Evolutionary conservation across 2,888 invertebrate genomes (phyloP).

Genomic region (Chrysopilus asiliformis): DNA sequence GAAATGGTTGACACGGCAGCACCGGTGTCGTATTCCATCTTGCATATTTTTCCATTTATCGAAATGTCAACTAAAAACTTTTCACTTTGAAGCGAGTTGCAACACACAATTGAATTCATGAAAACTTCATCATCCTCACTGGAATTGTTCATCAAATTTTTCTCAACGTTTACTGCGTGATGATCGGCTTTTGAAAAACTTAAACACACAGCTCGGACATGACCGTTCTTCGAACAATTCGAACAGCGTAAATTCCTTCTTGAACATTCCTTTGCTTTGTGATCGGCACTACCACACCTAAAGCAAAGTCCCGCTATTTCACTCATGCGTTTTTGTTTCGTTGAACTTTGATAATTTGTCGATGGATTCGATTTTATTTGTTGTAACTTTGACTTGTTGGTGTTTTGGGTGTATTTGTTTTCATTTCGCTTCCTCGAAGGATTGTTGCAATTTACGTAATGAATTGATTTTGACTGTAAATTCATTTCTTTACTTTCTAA

Average conservation of each 20-base stretch:
- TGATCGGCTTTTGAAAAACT: no score
- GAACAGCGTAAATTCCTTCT: conserved; percentile 4
- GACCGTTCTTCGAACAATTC: conserved; percentile 4
- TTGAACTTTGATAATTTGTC: background rate
- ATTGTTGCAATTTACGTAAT: no score
- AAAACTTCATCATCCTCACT: background rate
- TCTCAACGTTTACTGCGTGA: background rate
- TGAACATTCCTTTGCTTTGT: conserved; percentile 5
- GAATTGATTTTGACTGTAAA: conserved; percentile 3
- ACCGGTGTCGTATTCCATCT: conserved; percentile 4
- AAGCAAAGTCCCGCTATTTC: background rate
- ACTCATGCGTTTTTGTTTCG: background rate
- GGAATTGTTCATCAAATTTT: background rate
- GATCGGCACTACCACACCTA: conserved; percentile 1
- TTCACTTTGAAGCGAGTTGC: background rate
- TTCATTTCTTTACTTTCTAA: conserved; percentile 8
- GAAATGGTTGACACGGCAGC: conserved; percentile 7
- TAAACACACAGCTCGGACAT: conserved; percentile 3
- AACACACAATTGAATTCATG: conserved; percentile 1
- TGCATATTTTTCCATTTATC: background rate
- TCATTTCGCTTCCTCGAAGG: no score
- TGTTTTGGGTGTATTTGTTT: no score
- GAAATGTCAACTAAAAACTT: background rate
- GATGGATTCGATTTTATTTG: background rate
- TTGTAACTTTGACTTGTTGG: no score